A percentile compares a stretch with the other conserved stretches of the same genome.
phyloP scores from a whole-genome alignment of 1,140 invertebrate species.

The Drosophila orosa region DNA sequence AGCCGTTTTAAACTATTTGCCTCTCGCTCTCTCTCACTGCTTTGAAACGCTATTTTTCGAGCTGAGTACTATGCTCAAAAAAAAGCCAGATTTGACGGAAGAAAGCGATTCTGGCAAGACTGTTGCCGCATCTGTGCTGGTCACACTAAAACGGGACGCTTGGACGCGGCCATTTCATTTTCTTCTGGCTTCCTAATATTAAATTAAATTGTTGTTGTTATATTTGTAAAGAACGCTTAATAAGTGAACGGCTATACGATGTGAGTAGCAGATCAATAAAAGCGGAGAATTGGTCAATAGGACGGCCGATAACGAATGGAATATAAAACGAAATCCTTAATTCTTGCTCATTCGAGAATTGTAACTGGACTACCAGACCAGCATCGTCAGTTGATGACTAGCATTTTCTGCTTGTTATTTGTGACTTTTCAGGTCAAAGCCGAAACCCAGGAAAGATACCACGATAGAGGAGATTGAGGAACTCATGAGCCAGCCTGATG shows the following conservation, averaged over 20 bases:
- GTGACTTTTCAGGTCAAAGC: constrained; percentile 4
- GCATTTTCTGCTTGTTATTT: not conserved
- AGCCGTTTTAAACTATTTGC: too few relatives aligned
- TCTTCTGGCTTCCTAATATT: not conserved
- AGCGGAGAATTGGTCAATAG: not conserved
- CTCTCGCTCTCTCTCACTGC: too few relatives aligned
- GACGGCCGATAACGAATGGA: not conserved
- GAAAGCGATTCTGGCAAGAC: too few relatives aligned
- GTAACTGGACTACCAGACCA: not conserved
- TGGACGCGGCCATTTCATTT: constrained; percentile 14
- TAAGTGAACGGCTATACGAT: not conserved
- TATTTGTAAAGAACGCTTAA: not conserved
- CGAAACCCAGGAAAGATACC: not conserved
- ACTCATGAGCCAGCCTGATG: constrained; percentile 25
- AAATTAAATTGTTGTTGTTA: not conserved
- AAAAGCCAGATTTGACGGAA: too few relatives aligned
- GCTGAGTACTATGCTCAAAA: too few relatives aligned
- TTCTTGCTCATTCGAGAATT: not conserved
- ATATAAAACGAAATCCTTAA: not conserved
- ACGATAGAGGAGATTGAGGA: constrained; percentile 37
- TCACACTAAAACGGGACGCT: not conserved
- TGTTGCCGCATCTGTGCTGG: too few relatives aligned
- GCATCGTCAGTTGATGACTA: not conserved
- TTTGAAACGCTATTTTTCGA: too few relatives aligned
- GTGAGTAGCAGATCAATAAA: not conserved